Percentiles rank a stretch among this genome's conserved stretches.
Conservation (phyloP, 1,140 invertebrate species). For the Ptiloglossa arizonensis region DNA sequence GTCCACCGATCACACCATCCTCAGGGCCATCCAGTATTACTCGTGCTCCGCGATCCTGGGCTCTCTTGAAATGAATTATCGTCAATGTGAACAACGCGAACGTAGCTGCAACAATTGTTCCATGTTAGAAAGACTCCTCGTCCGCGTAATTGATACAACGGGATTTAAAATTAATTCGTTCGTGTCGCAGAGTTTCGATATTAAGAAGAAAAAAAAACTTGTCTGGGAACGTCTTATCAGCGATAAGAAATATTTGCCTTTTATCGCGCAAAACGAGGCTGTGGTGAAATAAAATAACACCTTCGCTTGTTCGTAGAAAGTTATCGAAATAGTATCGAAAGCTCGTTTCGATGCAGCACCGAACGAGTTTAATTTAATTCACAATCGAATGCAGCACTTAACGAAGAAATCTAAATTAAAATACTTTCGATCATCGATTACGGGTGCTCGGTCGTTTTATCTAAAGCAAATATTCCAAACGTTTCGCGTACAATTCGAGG, state of each 20-base stretch:
- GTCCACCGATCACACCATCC: slow-evolving; percentile 86
- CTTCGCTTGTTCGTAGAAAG: neutral
- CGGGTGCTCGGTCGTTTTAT: neutral
- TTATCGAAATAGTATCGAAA: neutral
- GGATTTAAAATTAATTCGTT: too few relatives aligned
- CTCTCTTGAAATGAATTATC: slow-evolving; percentile 94
- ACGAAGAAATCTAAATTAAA: neutral
- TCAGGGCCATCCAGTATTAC: slow-evolving; percentile 85
- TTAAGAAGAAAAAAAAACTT: neutral
- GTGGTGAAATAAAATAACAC: neutral
- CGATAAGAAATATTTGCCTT: slow-evolving; percentile 12
- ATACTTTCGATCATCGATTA: neutral
- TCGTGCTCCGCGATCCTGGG: slow-evolving; percentile 84
- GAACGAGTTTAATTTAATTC: neutral
- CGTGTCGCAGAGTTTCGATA: neutral
- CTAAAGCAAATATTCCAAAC: neutral
- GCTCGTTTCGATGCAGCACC: neutral
- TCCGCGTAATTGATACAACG: neutral
- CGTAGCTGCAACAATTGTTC: slow-evolving; percentile 85
- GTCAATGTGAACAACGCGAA: slow-evolving; percentile 94
- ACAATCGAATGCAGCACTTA: neutral
- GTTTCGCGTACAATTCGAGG: too few relatives aligned
- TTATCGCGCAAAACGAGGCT: neutral
- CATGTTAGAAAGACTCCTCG: neutral
- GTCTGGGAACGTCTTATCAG: neutral